Evolutionary conservation across 1,140 invertebrate species (phyloP).

Genomic region (Anastrepha obliqua): DNA sequence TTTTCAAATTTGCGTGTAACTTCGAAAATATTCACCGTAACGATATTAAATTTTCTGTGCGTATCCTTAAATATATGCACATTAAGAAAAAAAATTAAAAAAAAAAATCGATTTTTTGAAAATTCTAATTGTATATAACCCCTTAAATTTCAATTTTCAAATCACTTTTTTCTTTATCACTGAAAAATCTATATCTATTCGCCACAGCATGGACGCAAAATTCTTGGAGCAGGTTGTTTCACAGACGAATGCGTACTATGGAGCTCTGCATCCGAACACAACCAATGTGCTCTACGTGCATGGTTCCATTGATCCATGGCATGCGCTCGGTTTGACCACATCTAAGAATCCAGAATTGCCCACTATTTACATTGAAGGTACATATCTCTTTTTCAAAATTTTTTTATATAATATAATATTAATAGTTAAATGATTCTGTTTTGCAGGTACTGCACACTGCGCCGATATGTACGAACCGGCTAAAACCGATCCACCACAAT

Average conservation of each 20-base stretch:
- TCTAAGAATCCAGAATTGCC: slow-evolving; percentile 76
- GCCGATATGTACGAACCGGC: slow-evolving; percentile 85
- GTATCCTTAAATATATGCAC: too few relatives aligned
- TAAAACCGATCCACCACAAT: slow-evolving; percentile 78
- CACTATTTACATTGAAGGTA: slow-evolving; percentile 85
- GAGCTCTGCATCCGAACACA: slow-evolving; percentile 82
- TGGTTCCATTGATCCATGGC: slow-evolving; percentile 95
- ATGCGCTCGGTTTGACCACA: slow-evolving; percentile 84
- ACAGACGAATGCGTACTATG: slow-evolving; percentile 88
- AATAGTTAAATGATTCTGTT: slow-evolving; percentile 34
- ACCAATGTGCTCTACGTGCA: slow-evolving; percentile 90
- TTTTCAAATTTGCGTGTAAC: too few relatives aligned
- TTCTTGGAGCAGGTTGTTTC: slow-evolving; percentile 76
- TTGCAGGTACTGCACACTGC: slow-evolving; percentile 85
- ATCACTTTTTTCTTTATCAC: too few relatives aligned
- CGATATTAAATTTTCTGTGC: too few relatives aligned
- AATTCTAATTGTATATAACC: too few relatives aligned
- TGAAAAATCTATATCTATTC: neutral
- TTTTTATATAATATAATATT: too few relatives aligned
- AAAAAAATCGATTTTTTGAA: too few relatives aligned
- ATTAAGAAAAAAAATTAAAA: too few relatives aligned
- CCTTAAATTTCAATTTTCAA: too few relatives aligned
- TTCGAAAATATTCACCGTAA: too few relatives aligned
- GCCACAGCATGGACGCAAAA: slow-evolving; percentile 63
- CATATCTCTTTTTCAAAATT: slow-evolving; percentile 40